Base-by-base conservation (phyloP, 2,888 invertebrate species). In the Tridacna gigas region DNA sequence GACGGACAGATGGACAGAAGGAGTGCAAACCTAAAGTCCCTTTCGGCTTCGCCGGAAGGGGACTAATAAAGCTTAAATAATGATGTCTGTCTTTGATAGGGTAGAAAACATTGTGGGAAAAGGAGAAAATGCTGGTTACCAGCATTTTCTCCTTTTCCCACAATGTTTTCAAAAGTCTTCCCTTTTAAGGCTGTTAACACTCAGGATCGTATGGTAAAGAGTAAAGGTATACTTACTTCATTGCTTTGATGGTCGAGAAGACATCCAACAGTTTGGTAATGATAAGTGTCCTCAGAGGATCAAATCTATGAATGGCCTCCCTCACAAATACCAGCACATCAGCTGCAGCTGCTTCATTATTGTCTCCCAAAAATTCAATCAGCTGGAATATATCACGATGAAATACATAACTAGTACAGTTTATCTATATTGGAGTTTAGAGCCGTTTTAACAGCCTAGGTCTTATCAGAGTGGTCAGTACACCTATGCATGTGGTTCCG, bases 261-360 rank as follows among this genome's bases (percentile, higher is more conserved):
- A 97, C 96, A 95, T 99, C 97, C 83, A 97, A 94, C 0, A 98
- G 95, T 95, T 95, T 95, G 90, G 89, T 90, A 82, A 99, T 97
- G 88, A 99, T 97, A 0, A 97, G 96, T 0, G 97, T 83, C 73
- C 91, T 78, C 22, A 99, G 96, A 88, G 97, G 96, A 47, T 97
- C 97, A 95, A 98, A 98, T 94, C 97, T 97, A 94, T 99, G 98
- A 90, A 99, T 97, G n/a, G 99, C 99, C 95, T 99, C 98, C 37
- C 99, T 96, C 74, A 99, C 97, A 95, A 99, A 99, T 80, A 98
- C 96, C 86, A 99, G 96, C 20, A 99, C 99, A 95, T 99, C 99
- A 0, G 97, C 96, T 0, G 99, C 98, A 37, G 99, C 99, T 79
- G 94, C 89, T 86, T 94, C 94, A 85, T 94, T 94, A 83, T 91